phyloP scores from a whole-genome alignment of 2,797 vertebrate genomes.

The Manis pentadactyla region DNA sequence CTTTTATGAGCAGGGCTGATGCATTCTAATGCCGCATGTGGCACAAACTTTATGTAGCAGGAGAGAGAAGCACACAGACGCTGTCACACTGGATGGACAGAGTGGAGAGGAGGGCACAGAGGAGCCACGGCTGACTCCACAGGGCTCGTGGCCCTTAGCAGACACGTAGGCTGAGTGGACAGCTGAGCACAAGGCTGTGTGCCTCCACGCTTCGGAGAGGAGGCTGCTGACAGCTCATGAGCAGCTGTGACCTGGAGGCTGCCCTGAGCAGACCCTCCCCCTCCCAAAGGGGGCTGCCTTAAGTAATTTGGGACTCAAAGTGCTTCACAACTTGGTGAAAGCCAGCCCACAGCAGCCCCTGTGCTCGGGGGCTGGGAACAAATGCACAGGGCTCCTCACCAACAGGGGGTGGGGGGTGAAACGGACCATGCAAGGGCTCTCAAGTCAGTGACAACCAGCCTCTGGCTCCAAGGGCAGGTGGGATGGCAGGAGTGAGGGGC shows the following conservation, averaged over 20 bases:
- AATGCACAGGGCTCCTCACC: background rate
- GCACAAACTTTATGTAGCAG: background rate
- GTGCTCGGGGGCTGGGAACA: background rate
- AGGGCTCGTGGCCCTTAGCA: background rate
- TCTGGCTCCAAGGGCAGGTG: background rate
- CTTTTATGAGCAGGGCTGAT: background rate
- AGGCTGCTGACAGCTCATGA: background rate
- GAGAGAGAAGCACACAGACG: background rate
- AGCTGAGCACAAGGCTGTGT: background rate
- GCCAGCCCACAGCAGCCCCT: background rate
- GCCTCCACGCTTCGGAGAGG: background rate
- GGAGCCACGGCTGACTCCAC: background rate
- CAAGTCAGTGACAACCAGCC: background rate
- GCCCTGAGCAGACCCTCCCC: background rate
- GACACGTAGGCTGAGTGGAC: background rate
- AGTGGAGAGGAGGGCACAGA: rapidly evolving
- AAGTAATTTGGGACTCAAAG: background rate
- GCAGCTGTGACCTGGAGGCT: background rate
- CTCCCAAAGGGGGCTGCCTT: background rate
- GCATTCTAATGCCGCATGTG: background rate
- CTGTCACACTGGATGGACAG: background rate
- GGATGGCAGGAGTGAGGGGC: background rate
- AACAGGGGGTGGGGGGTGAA: background rate
- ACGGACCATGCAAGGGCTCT: rapidly evolving
- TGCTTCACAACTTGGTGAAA: background rate